Evolutionary conservation across 2,797 vertebrate genomes (phyloP).

Genomic region (Rhabdophis nuchalis): DNA sequence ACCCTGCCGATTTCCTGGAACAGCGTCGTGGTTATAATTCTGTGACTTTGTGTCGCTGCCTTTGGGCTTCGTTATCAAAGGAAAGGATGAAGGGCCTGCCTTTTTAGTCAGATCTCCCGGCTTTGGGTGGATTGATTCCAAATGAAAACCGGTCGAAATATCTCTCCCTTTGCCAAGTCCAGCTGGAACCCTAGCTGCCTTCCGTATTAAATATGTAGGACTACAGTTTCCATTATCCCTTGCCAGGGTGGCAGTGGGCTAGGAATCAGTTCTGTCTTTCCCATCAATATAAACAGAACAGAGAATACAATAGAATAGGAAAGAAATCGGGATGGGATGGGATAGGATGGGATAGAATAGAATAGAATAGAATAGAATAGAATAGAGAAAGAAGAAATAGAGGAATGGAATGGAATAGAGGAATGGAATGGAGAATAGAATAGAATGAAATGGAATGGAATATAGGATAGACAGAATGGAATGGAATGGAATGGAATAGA

Average conservation of each 20-base stretch:
- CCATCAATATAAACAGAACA: neutral
- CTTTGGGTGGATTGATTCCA: neutral
- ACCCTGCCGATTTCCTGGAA: neutral
- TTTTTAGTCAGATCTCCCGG: neutral
- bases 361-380: too few species aligned
- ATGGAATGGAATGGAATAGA: too few species aligned
- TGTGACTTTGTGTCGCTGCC: neutral
- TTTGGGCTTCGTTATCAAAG: neutral
- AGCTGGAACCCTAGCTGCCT: neutral
- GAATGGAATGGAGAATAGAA: too few species aligned
- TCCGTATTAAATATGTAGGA: neutral
- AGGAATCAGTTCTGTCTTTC: neutral
- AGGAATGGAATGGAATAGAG: too few species aligned
- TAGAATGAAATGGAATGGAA: too few species aligned
- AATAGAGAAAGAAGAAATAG: too few species aligned
- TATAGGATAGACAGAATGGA: too few species aligned
- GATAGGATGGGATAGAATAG: too few species aligned
- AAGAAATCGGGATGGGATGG: too few species aligned
- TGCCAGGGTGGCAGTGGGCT: neutral
- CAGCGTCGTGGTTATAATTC: neutral
- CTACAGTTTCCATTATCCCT: neutral
- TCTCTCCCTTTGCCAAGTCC: neutral
- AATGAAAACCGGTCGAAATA: neutral
- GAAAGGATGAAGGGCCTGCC: neutral
- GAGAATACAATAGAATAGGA: too few species aligned